Conservation (phyloP, 2,113 vertebrate genomes). For the Callionymus lyra region DNA sequence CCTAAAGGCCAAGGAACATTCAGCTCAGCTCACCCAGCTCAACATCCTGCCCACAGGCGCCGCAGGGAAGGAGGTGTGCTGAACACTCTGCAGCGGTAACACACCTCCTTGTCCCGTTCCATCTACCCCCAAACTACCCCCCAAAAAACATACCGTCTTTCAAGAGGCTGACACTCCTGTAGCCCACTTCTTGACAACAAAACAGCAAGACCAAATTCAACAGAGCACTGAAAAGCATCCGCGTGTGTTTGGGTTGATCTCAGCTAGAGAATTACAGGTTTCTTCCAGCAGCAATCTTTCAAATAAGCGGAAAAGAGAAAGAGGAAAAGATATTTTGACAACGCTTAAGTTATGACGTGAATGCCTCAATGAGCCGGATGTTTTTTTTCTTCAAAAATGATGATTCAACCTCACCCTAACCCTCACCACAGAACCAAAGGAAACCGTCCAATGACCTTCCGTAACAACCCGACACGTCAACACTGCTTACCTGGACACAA, state of each 20-base stretch:
- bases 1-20: constrained; percentile 95
- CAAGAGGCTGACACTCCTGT: constrained; percentile 36
- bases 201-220: constrained; percentile 83
- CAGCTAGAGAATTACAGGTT: too few relatives aligned
- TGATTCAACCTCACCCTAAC: not conserved
- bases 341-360: constrained; percentile 20
- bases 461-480: constrained; percentile 34
- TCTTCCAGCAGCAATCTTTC: too few relatives aligned
- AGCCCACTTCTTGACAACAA: constrained; percentile 52
- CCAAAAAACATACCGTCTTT: constrained; percentile 8
- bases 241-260: constrained; percentile 9
- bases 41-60: constrained; percentile 88
- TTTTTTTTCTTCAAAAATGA: constrained; percentile 14
- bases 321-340: too few relatives aligned
- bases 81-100: constrained; percentile 54
- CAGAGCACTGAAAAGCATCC: constrained; percentile 57
- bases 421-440: constrained; percentile 52
- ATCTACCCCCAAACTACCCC: too few relatives aligned
- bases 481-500: constrained; percentile 29
- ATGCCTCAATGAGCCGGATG: constrained; percentile 42
- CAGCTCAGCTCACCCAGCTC: constrained; percentile 95
- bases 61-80: constrained; percentile 97
- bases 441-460: constrained; percentile 60
- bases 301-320: too few relatives aligned
- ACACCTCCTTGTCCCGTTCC: constrained; percentile 14